phyloP scores from a whole-genome alignment of 2,888 invertebrate species.

The Trisateles emortualis region DNA sequence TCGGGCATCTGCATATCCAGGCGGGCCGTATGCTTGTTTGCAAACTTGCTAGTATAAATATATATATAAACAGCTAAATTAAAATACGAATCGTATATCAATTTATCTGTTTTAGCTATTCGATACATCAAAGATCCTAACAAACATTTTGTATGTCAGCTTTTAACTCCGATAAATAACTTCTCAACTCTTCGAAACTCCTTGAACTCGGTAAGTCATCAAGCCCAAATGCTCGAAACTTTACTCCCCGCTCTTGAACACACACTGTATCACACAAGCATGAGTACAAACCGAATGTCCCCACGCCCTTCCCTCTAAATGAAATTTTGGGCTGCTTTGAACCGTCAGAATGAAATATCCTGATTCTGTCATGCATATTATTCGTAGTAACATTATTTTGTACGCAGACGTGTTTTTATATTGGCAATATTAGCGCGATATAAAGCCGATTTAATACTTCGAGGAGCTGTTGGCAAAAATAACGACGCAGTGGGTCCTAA shows the following conservation, averaged over 20 bases:
- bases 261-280: conserved; percentile 23
- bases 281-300: conserved; percentile 47
- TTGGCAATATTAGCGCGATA: conserved; percentile 11
- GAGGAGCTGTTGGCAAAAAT: too few species aligned
- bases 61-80: too few species aligned
- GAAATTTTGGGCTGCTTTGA: conserved; percentile 50
- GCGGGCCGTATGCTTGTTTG: too few species aligned
- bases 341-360: conserved; percentile 41
- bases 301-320: conserved; percentile 48
- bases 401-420: conserved; percentile 5
- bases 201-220: background rate
- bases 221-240: background rate
- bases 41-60: too few species aligned
- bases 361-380: conserved; percentile 37
- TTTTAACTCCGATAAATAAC: too few species aligned
- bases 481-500: too few species aligned
- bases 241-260: background rate
- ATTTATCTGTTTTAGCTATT: too few species aligned
- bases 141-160: too few species aligned
- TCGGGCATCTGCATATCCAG: too few species aligned
- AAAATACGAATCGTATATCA: too few species aligned
- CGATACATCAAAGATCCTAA: too few species aligned
- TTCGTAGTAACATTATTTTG: conserved; percentile 19
- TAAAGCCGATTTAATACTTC: too few species aligned
- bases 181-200: background rate